Evolutionary conservation across 2,113 vertebrate genomes (phyloP).

Genomic region (Otocyon megalotis): DNA sequence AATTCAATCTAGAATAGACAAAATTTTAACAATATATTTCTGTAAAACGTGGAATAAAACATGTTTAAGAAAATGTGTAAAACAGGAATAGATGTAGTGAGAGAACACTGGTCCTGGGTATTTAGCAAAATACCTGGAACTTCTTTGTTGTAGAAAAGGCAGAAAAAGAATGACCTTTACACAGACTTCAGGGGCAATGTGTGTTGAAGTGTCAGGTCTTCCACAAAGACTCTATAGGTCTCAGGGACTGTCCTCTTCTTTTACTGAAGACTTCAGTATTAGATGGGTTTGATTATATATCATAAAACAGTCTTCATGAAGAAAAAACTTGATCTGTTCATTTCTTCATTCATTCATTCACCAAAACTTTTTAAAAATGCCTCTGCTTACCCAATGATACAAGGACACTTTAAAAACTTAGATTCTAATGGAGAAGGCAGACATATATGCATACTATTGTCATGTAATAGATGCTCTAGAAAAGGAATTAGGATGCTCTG

Average conservation of each 20-base stretch:
- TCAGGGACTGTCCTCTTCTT: background rate
- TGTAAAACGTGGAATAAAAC: background rate
- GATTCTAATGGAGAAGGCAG: background rate
- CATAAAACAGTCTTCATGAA: constrained; percentile 28
- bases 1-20: constrained; percentile 35
- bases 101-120: constrained; percentile 31
- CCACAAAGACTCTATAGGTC: background rate
- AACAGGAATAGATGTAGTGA: constrained; percentile 35
- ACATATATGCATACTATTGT: constrained; percentile 15
- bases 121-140: constrained; percentile 35
- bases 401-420: background rate
- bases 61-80: constrained; percentile 59
- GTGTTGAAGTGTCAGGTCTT: constrained; percentile 11
- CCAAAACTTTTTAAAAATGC: background rate
- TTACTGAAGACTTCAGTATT: constrained; percentile 13
- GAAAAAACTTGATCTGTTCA: background rate
- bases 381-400: background rate
- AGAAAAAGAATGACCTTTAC: constrained; percentile 32
- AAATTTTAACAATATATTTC: constrained; percentile 42
- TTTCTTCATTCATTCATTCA: background rate
- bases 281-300: background rate
- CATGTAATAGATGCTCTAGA: background rate
- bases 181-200: background rate
- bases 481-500: constrained; percentile 17
- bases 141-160: constrained; percentile 7